phyloP scores from a whole-genome alignment of 2,888 invertebrate genomes.

The Endomychus coccineus region DNA sequence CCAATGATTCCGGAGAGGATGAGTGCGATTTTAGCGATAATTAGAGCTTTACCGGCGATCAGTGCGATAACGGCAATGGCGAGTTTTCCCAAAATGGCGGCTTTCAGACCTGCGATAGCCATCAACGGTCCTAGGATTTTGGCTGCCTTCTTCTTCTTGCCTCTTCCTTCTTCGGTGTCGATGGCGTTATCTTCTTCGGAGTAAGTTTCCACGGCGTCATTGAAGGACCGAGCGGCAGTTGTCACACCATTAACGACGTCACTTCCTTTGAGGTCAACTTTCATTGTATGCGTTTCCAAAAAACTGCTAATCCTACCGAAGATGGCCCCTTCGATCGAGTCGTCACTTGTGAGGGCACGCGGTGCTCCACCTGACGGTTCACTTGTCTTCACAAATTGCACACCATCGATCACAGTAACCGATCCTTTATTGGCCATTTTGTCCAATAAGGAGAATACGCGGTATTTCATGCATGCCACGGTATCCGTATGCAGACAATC shows the following conservation, averaged over 20 bases:
- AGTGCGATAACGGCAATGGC: slow-evolving; percentile 75
- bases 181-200: slow-evolving; percentile 50
- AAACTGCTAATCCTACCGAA: slow-evolving; percentile 65
- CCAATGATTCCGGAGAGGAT: slow-evolving; percentile 79
- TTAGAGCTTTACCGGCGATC: slow-evolving; percentile 77
- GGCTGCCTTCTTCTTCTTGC: slow-evolving; percentile 74
- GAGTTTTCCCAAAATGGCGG: slow-evolving; percentile 70
- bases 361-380: slow-evolving; percentile 70
- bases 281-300: slow-evolving; percentile 71
- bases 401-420: slow-evolving; percentile 73
- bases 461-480: slow-evolving; percentile 78
- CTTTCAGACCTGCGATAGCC: slow-evolving; percentile 67
- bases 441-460: slow-evolving; percentile 79
- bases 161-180: slow-evolving; percentile 63
- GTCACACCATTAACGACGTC: slow-evolving; percentile 75
- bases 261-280: slow-evolving; percentile 76
- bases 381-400: slow-evolving; percentile 70
- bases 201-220: slow-evolving; percentile 60
- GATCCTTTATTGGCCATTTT: slow-evolving; percentile 76
- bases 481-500: slow-evolving; percentile 79
- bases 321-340: slow-evolving; percentile 57
- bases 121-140: slow-evolving; percentile 72
- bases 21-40: slow-evolving; percentile 78
- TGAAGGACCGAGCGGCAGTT: slow-evolving; percentile 71
- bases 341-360: slow-evolving; percentile 59